Evolutionary conservation across 2,888 invertebrate species (phyloP), one percentile per base, ranked within the genome.

Genomic region (Schizotus pectinicornis): DNA sequence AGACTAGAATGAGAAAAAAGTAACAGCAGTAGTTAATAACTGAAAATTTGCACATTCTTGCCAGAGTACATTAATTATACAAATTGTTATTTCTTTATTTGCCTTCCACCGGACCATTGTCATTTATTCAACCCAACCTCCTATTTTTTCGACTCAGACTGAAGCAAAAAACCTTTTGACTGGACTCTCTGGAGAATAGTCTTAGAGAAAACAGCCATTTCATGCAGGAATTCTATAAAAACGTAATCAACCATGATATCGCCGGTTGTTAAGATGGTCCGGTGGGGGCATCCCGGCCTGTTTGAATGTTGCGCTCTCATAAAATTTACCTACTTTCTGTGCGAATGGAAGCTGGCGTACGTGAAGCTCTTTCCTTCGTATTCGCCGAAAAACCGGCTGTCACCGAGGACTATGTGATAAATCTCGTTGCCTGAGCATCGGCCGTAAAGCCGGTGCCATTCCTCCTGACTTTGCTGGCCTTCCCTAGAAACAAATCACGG

Each of bases 371-470:
- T 98, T 51, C 98, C 98, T 79, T 97, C 95, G 80, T 97, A 98
- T 81, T 98, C 98, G 22, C 97, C 96, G 77, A 98, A 98, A 82
- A 99, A 98, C 64, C 96, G 87, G 73, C 95, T 95, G 77, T 97
- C 96, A 11, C 93, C 93, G 55, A 98, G 86, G 58, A 92, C 88
- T 68, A 98, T 98, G 81, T 98, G 97, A 82, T 98, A 98, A 75
- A 99, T 98, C 84, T 99, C 98, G 80, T 99, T 99, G 67, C 98
- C 98, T 1, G 98, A 98, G 80, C 98, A 98, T 78, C 95, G 92
- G 11, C 98, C 98, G 78, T 98, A 98, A n/a, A 97, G 83, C 50
- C 95, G 87, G 81, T 98, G 98, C 98, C 98, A 99, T 80, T 98
- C 95, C 81, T 98, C 98, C 36, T 91, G 91, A 0, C 95, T 95